These are phyloP conservation scores for Sternotherus odoratus DNA, from an alignment of 2,797 vertebrate species.

Conservation along the genomic window DNA sequence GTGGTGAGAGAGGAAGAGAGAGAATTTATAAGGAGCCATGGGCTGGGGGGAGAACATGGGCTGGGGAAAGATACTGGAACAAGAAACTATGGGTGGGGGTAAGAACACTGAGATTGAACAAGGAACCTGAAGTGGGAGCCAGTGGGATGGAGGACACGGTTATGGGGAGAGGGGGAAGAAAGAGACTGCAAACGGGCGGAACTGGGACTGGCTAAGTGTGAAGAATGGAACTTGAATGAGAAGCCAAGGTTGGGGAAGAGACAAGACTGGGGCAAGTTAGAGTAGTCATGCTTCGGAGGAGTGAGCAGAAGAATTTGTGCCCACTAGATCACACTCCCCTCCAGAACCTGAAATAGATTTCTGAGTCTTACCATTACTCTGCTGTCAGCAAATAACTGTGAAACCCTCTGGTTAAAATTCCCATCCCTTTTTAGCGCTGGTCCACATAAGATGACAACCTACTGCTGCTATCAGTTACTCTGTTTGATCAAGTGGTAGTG, in stretches of 20 bases:
- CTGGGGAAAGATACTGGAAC: not conserved
- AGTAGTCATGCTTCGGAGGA: not conserved
- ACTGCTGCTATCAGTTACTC: not conserved
- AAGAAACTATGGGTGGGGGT: not conserved
- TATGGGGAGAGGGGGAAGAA: not conserved
- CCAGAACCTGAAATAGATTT: not conserved
- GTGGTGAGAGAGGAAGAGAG: rapidly evolving
- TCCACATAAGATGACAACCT: rapidly evolving
- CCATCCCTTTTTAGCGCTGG: not conserved
- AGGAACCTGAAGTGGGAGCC: not conserved
- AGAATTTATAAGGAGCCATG: not conserved
- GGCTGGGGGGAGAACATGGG: not conserved
- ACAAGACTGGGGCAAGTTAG: not conserved
- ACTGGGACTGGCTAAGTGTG: not conserved
- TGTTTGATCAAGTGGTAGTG: not conserved
- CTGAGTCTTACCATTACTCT: not conserved
- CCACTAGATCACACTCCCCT: not conserved
- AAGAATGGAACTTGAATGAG: not conserved
- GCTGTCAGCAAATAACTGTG: not conserved
- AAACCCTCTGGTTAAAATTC: not conserved
- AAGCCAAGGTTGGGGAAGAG: not conserved
- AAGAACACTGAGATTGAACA: not conserved
- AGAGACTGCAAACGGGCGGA: not conserved
- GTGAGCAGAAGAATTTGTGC: not conserved
- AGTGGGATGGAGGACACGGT: not conserved